Evolutionary conservation across 1,140 invertebrate species (phyloP).

Genomic region (Aethina tumida): DNA sequence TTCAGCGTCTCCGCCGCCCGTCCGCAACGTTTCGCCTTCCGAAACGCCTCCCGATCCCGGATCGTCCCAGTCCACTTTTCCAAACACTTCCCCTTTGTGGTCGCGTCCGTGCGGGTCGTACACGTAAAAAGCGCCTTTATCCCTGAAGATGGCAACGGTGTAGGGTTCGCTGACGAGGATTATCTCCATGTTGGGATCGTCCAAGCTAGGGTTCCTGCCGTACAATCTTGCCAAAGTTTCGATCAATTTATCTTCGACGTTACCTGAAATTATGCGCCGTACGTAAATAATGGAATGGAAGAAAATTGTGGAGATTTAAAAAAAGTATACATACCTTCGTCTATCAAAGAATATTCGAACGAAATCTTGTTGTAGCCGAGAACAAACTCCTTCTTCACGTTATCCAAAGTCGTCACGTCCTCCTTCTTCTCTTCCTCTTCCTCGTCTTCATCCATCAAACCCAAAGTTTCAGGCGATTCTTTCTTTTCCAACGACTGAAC

Average conservation of each 20-base stretch:
- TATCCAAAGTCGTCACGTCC: slow-evolving; percentile 20
- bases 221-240: slow-evolving; percentile 12
- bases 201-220: slow-evolving; percentile 11
- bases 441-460: neutral
- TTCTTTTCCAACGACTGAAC: slow-evolving; percentile 10
- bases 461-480: too few species aligned
- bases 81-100: slow-evolving; percentile 25
- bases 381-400: slow-evolving; percentile 26
- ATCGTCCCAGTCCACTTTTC: slow-evolving; percentile 17
- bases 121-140: slow-evolving; percentile 25
- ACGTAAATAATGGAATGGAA: neutral
- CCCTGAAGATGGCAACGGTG: slow-evolving; percentile 27
- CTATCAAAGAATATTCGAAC: slow-evolving; percentile 17
- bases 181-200: slow-evolving; percentile 18
- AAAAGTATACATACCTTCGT: slow-evolving; percentile 14
- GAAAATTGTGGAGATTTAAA: neutral
- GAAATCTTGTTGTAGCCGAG: slow-evolving; percentile 29
- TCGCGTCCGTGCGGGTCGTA: slow-evolving; percentile 32
- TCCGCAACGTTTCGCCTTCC: neutral
- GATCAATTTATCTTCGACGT: slow-evolving; percentile 19
- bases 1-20: slow-evolving; percentile 5
- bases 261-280: slow-evolving; percentile 13
- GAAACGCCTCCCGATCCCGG: neutral
- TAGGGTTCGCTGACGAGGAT: slow-evolving; percentile 23
- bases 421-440: slow-evolving; percentile 12